Evolutionary conservation across 2,888 invertebrate genomes (phyloP).

Genomic region (Stenotaenia linearis): DNA sequence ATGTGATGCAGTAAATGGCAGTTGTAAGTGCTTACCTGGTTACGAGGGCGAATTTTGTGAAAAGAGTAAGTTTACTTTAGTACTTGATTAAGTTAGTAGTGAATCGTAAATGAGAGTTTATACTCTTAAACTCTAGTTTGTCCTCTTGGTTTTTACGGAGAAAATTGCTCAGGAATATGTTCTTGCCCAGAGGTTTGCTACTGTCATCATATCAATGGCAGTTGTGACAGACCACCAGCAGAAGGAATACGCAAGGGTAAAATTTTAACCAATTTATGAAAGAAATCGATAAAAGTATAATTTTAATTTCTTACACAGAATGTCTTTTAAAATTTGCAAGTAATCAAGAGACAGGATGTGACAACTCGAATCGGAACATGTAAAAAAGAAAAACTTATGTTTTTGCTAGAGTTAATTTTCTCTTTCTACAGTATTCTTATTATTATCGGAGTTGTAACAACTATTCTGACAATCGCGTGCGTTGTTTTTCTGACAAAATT

Average conservation of each 20-base stretch:
- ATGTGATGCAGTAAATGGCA: constrained; percentile 39
- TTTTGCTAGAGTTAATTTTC: background rate
- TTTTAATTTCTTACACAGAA: no score
- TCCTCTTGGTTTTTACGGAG: background rate
- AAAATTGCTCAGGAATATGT: background rate
- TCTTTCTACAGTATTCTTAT: background rate
- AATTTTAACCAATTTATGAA: no score
- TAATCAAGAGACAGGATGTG: no score
- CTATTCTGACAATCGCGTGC: background rate
- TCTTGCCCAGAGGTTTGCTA: background rate
- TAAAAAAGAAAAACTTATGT: no score
- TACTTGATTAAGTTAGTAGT: background rate
- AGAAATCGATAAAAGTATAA: no score
- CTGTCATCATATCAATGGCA: background rate
- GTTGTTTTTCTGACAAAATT: background rate
- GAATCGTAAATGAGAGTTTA: background rate
- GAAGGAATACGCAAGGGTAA: no score
- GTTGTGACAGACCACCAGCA: background rate
- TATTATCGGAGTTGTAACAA: background rate
- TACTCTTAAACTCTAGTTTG: background rate
- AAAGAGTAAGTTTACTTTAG: constrained; percentile 29
- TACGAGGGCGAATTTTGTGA: constrained; percentile 35
- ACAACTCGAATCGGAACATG: no score
- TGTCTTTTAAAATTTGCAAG: background rate
- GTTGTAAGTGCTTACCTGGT: constrained; percentile 41